phyloP scores from a whole-genome alignment of 2,888 invertebrate genomes.

The Thecophora atra region DNA sequence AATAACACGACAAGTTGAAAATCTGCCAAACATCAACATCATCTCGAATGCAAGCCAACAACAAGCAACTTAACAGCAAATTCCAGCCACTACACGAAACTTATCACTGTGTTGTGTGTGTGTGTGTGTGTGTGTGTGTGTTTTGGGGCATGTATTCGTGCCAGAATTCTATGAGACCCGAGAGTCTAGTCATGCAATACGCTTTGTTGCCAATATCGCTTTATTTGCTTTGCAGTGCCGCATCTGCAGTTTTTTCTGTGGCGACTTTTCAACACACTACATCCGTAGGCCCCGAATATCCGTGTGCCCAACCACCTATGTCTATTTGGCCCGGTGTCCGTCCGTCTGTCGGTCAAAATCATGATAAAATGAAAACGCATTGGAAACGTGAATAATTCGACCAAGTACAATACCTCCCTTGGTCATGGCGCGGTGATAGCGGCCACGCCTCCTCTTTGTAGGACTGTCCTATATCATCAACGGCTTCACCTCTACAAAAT shows the following conservation, averaged over 20 bases:
- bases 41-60: constrained; percentile 11
- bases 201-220: background rate
- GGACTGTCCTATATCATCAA: no score
- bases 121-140: constrained; percentile 10
- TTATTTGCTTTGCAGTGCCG: background rate
- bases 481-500: no score
- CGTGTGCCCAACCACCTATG: background rate
- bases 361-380: background rate
- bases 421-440: no score
- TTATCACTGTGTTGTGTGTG: constrained; percentile 11
- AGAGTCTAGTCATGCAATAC: background rate
- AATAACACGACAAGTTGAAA: constrained; percentile 16
- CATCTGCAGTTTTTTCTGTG: background rate
- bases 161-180: constrained; percentile 5
- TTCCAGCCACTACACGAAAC: constrained; percentile 2
- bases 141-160: no score
- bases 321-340: background rate
- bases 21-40: constrained; percentile 23
- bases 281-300: background rate
- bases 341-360: constrained; percentile 5
- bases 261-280: background rate
- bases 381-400: no score
- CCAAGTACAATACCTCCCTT: no score
- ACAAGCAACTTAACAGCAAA: constrained; percentile 16
- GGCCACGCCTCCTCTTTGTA: no score